phyloP scores from a whole-genome alignment of 1,140 invertebrate genomes.

The Microplitis demolitor region DNA sequence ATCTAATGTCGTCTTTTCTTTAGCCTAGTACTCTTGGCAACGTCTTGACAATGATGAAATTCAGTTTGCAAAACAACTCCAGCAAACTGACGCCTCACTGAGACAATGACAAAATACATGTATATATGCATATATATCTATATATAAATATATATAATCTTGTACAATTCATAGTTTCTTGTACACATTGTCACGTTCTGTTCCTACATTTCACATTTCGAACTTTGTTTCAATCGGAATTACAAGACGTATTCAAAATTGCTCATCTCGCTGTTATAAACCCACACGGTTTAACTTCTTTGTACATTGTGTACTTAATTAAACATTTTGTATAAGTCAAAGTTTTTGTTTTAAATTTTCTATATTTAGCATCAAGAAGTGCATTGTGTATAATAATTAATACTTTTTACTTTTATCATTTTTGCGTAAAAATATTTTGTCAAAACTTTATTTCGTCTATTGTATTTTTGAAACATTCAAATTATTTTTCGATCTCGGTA shows the following conservation, averaged over 20 bases:
- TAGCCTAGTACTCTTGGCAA: slow-evolving; percentile 11
- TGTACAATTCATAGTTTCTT: too few species aligned
- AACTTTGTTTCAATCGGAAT: background rate
- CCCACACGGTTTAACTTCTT: background rate
- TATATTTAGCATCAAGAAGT: too few species aligned
- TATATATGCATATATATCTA: slow-evolving; percentile 12
- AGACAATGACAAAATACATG: slow-evolving; percentile 41
- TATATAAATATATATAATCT: too few species aligned
- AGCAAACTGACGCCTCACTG: slow-evolving; percentile 31
- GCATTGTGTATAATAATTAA: too few species aligned
- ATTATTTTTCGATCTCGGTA: too few species aligned
- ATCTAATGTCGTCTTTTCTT: slow-evolving; percentile 21
- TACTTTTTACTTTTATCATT: too few species aligned
- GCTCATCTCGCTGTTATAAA: background rate
- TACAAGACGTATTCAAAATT: background rate
- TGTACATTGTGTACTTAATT: background rate
- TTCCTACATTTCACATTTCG: background rate
- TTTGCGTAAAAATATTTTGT: too few species aligned
- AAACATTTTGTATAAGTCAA: background rate
- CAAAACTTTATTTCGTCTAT: too few species aligned
- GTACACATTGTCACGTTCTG: background rate
- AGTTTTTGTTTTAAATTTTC: too few species aligned
- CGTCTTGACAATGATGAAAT: slow-evolving; percentile 43
- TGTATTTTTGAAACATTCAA: too few species aligned
- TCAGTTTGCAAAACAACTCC: slow-evolving; percentile 45